Percentiles rank a stretch among this genome's conserved stretches.
Evolutionary conservation across 2,888 invertebrate species (phyloP).

Genomic region (Ethmia dodecea): DNA sequence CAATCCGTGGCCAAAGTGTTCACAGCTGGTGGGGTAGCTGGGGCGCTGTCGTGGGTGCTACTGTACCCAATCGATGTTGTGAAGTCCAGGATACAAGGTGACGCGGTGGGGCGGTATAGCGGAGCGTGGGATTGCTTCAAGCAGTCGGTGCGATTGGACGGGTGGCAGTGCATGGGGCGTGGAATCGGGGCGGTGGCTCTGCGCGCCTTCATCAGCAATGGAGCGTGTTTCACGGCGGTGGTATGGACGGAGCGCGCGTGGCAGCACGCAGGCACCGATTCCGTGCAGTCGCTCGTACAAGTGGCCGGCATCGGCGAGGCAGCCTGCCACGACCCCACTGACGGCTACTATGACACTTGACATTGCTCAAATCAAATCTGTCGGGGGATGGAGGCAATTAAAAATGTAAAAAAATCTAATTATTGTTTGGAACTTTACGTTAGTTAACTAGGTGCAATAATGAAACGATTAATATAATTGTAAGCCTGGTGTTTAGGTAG

Average conservation of each 20-base stretch:
- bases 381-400: too few relatives aligned
- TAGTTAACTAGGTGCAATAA: too few relatives aligned
- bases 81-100: conserved; percentile 91
- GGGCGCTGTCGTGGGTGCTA: conserved; percentile 89
- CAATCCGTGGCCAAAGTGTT: conserved; percentile 83
- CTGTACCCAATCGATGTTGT: conserved; percentile 94
- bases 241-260: conserved; percentile 84
- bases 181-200: conserved; percentile 88
- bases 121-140: conserved; percentile 85
- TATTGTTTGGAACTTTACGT: too few relatives aligned
- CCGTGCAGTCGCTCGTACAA: conserved; percentile 34
- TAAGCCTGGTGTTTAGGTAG: too few relatives aligned
- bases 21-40: conserved; percentile 90
- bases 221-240: conserved; percentile 93
- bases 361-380: not conserved
- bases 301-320: conserved; percentile 45
- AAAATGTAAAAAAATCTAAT: too few relatives aligned
- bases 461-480: too few relatives aligned
- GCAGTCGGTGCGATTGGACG: conserved; percentile 83
- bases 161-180: conserved; percentile 82
- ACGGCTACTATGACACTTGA: conserved; percentile 46
- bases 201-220: conserved; percentile 95
- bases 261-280: conserved; percentile 44
- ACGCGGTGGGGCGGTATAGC: conserved; percentile 79
- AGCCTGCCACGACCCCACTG: conserved; percentile 46